Percentiles rank a stretch among this genome's conserved stretches.
Evolutionary conservation across 2,113 vertebrate genomes (phyloP).

Genomic region (Gulo gulo): DNA sequence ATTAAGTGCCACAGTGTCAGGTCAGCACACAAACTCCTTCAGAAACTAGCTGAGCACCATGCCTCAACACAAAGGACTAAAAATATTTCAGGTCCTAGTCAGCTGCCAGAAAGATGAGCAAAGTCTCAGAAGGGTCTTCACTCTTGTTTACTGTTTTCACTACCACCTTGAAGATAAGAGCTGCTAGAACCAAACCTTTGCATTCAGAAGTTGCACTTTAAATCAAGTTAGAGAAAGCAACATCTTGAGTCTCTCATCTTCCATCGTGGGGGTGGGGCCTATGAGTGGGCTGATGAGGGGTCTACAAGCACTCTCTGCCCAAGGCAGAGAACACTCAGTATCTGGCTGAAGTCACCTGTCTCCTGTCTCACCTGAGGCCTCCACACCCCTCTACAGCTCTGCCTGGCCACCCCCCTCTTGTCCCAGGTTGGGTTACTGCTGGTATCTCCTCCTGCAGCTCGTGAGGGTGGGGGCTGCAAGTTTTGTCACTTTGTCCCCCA

Average conservation of each 20-base stretch:
- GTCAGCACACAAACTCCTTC: fast-evolving
- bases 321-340: fast-evolving
- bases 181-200: background rate
- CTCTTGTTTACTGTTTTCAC: background rate
- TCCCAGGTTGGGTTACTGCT: fast-evolving
- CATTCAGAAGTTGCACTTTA: background rate
- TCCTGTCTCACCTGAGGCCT: fast-evolving
- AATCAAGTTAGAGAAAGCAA: background rate
- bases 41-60: background rate
- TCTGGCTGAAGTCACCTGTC: background rate
- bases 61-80: background rate
- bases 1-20: fast-evolving
- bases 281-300: fast-evolving
- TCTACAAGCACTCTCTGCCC: background rate
- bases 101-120: background rate
- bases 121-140: background rate
- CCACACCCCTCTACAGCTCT: fast-evolving
- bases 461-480: background rate
- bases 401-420: fast-evolving
- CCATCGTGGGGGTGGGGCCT: fast-evolving
- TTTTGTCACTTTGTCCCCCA: fast-evolving
- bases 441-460: background rate
- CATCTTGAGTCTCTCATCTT: background rate
- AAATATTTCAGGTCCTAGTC: fast-evolving
- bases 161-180: background rate